phyloP scores from a whole-genome alignment of 2,888 invertebrate species.

The Actias luna region DNA sequence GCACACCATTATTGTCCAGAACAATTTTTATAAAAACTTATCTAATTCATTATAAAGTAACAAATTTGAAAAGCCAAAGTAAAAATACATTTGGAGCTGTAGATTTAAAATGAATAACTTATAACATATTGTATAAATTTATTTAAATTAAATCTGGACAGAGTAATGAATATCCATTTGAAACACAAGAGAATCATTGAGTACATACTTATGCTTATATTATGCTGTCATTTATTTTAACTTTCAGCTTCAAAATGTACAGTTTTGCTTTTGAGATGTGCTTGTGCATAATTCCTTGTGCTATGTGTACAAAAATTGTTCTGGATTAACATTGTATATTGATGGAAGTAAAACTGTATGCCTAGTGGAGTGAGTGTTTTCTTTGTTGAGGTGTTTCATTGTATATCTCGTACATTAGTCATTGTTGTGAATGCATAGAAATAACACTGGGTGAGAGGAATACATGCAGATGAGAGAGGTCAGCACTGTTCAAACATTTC shows the following conservation, averaged over 20 bases:
- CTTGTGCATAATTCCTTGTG: constrained; percentile 52
- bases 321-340: constrained; percentile 66
- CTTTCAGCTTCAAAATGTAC: constrained; percentile 18
- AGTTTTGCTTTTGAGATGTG: constrained; percentile 22
- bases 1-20: constrained; percentile 61
- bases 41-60: not conserved
- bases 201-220: constrained; percentile 21
- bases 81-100: constrained; percentile 6
- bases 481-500: constrained; percentile 32
- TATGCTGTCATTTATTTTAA: constrained; percentile 25
- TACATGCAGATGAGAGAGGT: constrained; percentile 55
- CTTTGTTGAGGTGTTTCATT: constrained; percentile 20
- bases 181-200: not conserved
- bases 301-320: constrained; percentile 67
- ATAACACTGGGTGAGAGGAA: constrained; percentile 57
- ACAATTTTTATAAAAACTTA: constrained; percentile 53
- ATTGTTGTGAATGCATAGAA: constrained; percentile 64
- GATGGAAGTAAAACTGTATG: constrained; percentile 50
- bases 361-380: constrained; percentile 66
- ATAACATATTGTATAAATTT: constrained; percentile 25
- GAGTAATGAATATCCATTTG: not conserved
- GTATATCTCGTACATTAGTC: constrained; percentile 53
- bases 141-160: constrained; percentile 21
- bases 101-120: constrained; percentile 6
- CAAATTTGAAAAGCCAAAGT: not conserved